phyloP scores from a whole-genome alignment of 2,113 vertebrate species.

The Mastomys natalensis region DNA sequence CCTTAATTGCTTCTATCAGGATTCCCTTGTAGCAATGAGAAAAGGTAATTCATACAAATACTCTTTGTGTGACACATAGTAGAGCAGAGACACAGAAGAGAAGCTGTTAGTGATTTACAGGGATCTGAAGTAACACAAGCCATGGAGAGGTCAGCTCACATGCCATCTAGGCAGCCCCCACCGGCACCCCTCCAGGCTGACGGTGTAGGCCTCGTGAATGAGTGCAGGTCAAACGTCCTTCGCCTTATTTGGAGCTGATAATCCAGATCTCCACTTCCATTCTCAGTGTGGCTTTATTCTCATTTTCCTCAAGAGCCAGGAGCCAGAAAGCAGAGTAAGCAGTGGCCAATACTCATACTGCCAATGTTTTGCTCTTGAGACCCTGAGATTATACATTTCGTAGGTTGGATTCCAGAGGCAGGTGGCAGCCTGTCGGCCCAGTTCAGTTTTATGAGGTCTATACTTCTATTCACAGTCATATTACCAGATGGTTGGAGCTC shows the following conservation, averaged over 20 bases:
- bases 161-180: neutral
- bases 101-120: neutral
- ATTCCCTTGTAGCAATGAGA: neutral
- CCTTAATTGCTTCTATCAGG: neutral
- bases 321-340: neutral
- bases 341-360: fast-evolving
- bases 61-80: neutral
- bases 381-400: neutral
- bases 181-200: neutral
- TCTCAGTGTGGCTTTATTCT: neutral
- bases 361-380: neutral
- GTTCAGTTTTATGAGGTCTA: constrained; percentile 41
- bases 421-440: neutral
- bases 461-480: constrained; percentile 40
- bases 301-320: neutral
- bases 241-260: neutral
- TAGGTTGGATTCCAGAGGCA: neutral
- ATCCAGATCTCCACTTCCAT: neutral
- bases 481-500: neutral
- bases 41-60: neutral
- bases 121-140: neutral
- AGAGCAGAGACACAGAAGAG: neutral
- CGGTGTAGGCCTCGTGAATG: neutral
- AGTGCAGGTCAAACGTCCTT: neutral
- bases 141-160: neutral